Evolutionary conservation across 1,140 invertebrate genomes (phyloP), one percentile per base, ranked within the genome.

Genomic region (Drosophila miranda): DNA sequence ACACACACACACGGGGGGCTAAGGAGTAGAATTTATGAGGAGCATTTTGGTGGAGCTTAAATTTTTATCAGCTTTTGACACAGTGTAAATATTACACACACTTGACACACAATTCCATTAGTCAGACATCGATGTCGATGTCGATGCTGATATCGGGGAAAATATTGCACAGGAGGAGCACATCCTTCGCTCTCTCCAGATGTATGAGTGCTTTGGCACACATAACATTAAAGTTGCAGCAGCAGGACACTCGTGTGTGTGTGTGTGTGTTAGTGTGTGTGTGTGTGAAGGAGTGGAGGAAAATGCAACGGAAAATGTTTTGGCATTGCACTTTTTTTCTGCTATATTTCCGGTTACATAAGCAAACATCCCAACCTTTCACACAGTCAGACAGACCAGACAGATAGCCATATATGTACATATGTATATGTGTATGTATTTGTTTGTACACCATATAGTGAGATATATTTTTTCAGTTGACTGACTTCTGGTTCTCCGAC

Each of bases 91-190:
- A 87, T 87, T 78, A 78, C 82, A 78, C 83, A 87, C 83, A 78
- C 83, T 88, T 87, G 82, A 87, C 82, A 87, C 83, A 87, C 82
- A 87, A 87, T 87, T 87, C 82, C 82, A 87, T 87, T 87, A 87
- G 82, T 87, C 83, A 87, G 82, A 81, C 67, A 63, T 84, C 50
- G 72, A 73, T 74, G 78, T 87, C 70, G 83, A 87, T 87, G 87
- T 82, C 70, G 74, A 74, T 19, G 19, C 2, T 19, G 8, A 34
- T 38, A 38, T 38, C 34, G 34, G 11, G 34, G 57, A 87, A 87
- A 87, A 82, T 86, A 87, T 87, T 76, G 78, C 82, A 87, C 54
- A 50, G 60, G 49, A 48, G 28, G 45, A 43, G 57, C 19, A 28
- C 34, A 52, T 45, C 23, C 19, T 70, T 58, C 43, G 44, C 45